phyloP scores from a whole-genome alignment of 1,140 invertebrate species.

The Leptinotarsa undecemlineata region DNA sequence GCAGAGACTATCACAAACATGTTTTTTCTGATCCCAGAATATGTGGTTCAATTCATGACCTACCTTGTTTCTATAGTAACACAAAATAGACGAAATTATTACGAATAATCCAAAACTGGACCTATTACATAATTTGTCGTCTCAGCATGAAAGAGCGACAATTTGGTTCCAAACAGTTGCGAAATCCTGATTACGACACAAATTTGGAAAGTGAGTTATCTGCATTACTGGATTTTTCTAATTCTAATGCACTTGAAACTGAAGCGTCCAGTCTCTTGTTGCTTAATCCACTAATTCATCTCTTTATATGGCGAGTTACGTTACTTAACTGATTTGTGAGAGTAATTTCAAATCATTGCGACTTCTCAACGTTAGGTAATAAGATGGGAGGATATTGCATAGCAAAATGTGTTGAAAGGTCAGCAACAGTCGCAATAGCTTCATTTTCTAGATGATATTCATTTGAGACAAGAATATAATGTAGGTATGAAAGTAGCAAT shows the following conservation, averaged over 20 bases:
- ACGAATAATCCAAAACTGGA: no score
- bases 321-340: not conserved
- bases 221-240: not conserved
- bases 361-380: not conserved
- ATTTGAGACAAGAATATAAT: not conserved
- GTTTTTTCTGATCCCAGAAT: no score
- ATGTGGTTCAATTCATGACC: no score
- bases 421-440: not conserved
- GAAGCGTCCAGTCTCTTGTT: not conserved
- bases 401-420: not conserved
- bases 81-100: no score
- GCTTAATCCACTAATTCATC: not conserved
- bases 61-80: no score
- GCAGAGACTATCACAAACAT: no score
- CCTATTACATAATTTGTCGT: no score
- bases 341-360: not conserved
- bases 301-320: not conserved
- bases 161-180: no score
- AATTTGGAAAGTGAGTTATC: not conserved
- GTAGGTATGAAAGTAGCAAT: not conserved
- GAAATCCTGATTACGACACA: not conserved
- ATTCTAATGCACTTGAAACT: not conserved
- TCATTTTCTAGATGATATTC: not conserved
- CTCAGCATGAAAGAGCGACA: no score
- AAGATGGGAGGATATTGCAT: not conserved